phyloP scores from a whole-genome alignment of 2,888 invertebrate species.

The Uloborus plumipes region DNA sequence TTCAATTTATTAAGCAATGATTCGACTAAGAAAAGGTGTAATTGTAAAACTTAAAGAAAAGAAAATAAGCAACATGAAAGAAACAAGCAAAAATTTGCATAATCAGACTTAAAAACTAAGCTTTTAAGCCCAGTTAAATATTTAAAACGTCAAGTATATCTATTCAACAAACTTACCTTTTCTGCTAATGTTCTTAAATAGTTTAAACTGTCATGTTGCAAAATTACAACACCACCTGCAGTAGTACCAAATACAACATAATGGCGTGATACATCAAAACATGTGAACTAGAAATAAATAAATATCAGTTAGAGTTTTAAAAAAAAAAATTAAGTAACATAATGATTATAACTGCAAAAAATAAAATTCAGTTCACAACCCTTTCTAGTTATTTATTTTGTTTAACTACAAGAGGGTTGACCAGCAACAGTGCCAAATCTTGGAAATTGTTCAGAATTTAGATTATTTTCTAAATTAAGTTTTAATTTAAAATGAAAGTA shows the following conservation, averaged over 20 bases:
- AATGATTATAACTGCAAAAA: not conserved
- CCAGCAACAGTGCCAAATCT: too few relatives aligned
- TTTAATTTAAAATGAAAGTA: too few relatives aligned
- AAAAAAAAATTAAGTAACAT: not conserved
- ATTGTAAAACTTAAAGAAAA: too few relatives aligned
- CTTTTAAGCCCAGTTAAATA: not conserved
- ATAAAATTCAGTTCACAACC: not conserved
- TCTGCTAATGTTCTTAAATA: conserved; percentile 58
- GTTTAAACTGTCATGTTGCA: conserved; percentile 56
- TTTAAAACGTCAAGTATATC: not conserved
- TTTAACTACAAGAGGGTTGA: too few relatives aligned
- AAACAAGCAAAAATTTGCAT: too few relatives aligned
- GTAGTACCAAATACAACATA: conserved; percentile 67
- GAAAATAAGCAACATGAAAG: too few relatives aligned
- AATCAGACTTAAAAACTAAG: too few relatives aligned
- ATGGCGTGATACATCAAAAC: conserved; percentile 66
- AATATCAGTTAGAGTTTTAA: not conserved
- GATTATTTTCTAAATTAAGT: too few relatives aligned
- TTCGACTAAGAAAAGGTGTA: too few relatives aligned
- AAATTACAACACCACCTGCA: conserved; percentile 67
- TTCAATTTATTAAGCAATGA: too few relatives aligned
- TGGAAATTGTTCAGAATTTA: too few relatives aligned
- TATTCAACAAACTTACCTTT: conserved; percentile 34
- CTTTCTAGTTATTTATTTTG: too few relatives aligned
- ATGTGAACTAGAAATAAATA: conserved; percentile 65